Conservation (phyloP, 2,888 invertebrate species). For the Apomyelois bistriatella region DNA sequence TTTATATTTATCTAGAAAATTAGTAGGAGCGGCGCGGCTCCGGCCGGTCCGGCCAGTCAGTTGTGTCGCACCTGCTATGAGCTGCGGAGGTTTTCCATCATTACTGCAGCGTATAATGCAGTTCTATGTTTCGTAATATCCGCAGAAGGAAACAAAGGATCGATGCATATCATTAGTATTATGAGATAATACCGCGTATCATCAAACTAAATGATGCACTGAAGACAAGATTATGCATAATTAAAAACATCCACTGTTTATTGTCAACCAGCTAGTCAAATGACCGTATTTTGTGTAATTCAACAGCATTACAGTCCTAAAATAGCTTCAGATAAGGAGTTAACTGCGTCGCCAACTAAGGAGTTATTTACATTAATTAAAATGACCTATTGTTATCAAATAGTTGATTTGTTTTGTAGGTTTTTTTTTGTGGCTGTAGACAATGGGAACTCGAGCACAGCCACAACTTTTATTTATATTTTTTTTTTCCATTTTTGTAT, state of each 20-base stretch:
- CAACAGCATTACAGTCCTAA: neutral
- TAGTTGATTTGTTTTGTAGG: neutral
- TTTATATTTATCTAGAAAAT: slow-evolving; percentile 66
- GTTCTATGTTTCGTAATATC: slow-evolving; percentile 9
- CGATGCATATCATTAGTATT: neutral
- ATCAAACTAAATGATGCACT: neutral
- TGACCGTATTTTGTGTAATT: slow-evolving; percentile 8
- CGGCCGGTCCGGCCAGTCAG: slow-evolving; percentile 58
- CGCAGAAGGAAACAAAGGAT: slow-evolving; percentile 11
- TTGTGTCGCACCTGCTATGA: slow-evolving; percentile 41
- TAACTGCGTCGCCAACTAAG: neutral
- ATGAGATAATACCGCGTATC: neutral
- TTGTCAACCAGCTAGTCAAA: neutral
- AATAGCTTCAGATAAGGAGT: slow-evolving; percentile 4
- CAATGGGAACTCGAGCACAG: neutral
- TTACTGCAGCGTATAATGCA: slow-evolving; percentile 24
- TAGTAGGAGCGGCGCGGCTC: slow-evolving; percentile 48
- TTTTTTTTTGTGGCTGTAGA: neutral
- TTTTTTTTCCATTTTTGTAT: too few species aligned
- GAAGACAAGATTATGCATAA: neutral
- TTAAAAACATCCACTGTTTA: slow-evolving; percentile 1
- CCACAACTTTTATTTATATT: neutral
- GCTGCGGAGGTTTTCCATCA: slow-evolving; percentile 36
- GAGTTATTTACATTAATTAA: slow-evolving; percentile 6
- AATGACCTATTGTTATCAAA: slow-evolving; percentile 10